Percentiles rank a stretch among this genome's conserved stretches.
phyloP scores from a whole-genome alignment of 2,113 vertebrate genomes.

The Stictonetta naevosa region DNA sequence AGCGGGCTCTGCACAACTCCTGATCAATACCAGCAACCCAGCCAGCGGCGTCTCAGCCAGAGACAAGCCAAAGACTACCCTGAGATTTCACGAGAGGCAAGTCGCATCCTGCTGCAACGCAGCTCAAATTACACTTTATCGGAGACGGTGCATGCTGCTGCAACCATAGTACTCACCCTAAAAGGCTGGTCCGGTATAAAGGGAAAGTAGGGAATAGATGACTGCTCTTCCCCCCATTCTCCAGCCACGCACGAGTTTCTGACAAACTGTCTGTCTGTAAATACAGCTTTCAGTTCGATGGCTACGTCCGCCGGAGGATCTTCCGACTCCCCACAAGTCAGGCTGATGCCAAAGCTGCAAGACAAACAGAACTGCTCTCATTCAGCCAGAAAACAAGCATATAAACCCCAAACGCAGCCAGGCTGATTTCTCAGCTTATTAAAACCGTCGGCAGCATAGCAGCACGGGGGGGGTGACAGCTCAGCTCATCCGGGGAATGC shows the following conservation, averaged over 20 bases:
- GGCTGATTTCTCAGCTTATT: background rate
- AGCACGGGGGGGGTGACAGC: background rate
- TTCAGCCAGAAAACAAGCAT: background rate
- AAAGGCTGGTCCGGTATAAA: slow-evolving; percentile 99
- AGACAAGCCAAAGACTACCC: background rate
- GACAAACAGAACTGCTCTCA: background rate
- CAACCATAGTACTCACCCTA: slow-evolving; percentile 83
- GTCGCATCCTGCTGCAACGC: background rate
- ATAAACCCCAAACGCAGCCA: background rate
- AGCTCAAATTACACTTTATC: background rate
- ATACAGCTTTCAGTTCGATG: slow-evolving; percentile 93
- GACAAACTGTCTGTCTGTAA: slow-evolving; percentile 90
- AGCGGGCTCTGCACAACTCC: background rate
- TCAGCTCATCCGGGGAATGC: background rate
- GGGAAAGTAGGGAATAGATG: slow-evolving; percentile 91
- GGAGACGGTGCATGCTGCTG: accelerated
- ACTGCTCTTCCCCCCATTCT: slow-evolving; percentile 92
- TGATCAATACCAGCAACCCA: background rate
- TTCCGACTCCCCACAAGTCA: slow-evolving; percentile 90
- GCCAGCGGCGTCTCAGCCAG: background rate
- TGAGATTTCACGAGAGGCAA: background rate
- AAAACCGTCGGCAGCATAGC: background rate
- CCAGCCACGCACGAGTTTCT: slow-evolving; percentile 90
- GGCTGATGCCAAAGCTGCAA: slow-evolving; percentile 92
- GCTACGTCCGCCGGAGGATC: slow-evolving; percentile 87